Base-by-base conservation (phyloP, 2,113 vertebrate species). In the Anhinga rufa region DNA sequence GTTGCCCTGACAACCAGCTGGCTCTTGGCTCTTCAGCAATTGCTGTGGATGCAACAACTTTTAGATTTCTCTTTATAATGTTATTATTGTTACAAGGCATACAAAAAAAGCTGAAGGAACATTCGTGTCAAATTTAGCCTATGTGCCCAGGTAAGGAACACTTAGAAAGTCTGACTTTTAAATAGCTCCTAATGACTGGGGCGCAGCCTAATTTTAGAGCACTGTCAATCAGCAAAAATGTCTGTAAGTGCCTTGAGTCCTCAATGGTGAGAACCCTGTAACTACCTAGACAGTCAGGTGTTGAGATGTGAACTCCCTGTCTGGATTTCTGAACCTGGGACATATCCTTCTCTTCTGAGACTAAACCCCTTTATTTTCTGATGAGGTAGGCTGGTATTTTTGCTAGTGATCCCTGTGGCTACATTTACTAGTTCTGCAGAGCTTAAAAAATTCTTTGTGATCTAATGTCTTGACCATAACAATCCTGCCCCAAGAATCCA, bases 1-100 rank as follows among this genome's bases (percentile, higher is more conserved):
- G 97, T 98, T 98, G 91, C 95, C 98, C 94, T 98, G 98, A 92
- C 97, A 98, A 98, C 97, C 19, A 93, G 34, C 82, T 49, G 24
- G 84, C 94, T 97, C 95, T 84, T 79, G 66, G 61, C 81, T 82
- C 69, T 82, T 88, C 15, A 32, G 83, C 71, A 92, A 64, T 46
- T 55, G 38, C 86, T 76, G 55, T 14, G 8, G 2, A 87, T 90
- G 66, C 46, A 88, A 82, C 51, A 95, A 96, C 84, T 95, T 94
- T 60, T 18, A 91, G 24, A 58, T 84, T 90, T 68, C 51, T 96
- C 78, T 90, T 94, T 94, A 90, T 48, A 91, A 88, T 62, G 55
- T 83, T 88, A 17, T 89, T 92, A 91, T 80, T 96, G 83, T 85
- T 90, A 92, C 31, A 93, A 95, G 71, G 66, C 21, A 64, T 8